Percentiles rank a stretch among this genome's conserved stretches.
phyloP scores from a whole-genome alignment of 2,888 invertebrate genomes.

The Agonum fuliginosum region DNA sequence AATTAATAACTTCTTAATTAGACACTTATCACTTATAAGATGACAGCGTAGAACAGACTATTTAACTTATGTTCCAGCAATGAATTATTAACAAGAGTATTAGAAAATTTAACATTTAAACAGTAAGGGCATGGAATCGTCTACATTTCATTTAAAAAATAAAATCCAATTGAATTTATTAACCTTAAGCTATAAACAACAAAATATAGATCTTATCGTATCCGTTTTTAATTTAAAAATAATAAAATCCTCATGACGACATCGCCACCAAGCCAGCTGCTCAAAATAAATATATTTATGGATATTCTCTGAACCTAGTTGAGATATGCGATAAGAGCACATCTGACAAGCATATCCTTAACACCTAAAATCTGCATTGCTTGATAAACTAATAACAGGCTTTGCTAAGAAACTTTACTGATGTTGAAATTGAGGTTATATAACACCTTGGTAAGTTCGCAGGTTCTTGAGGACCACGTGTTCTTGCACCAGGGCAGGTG shows the following conservation, averaged over 20 bases:
- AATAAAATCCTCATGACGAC: not conserved
- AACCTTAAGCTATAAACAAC: too few species aligned
- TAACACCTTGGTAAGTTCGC: not conserved
- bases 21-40: slow-evolving; percentile 33
- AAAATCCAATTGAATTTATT: too few species aligned
- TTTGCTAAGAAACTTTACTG: slow-evolving; percentile 7
- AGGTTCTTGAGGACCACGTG: not conserved
- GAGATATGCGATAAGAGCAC: not conserved
- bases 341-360: slow-evolving; percentile 7
- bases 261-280: slow-evolving; percentile 25
- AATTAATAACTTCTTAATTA: slow-evolving; percentile 38
- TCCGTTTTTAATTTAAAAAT: not conserved
- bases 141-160: too few species aligned
- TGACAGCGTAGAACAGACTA: slow-evolving; percentile 26
- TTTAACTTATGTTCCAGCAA: slow-evolving; percentile 6
- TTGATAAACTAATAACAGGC: slow-evolving; percentile 23
- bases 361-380: slow-evolving; percentile 29
- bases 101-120: too few species aligned
- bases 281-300: slow-evolving; percentile 22
- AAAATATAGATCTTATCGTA: too few species aligned
- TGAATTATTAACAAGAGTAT: too few species aligned
- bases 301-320: not conserved
- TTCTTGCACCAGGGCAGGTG: slow-evolving; percentile 20
- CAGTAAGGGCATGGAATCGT: too few species aligned
- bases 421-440: slow-evolving; percentile 35